Base-by-base conservation (phyloP, 1,140 invertebrate species). In the Lordiphosa clarofinis region DNA sequence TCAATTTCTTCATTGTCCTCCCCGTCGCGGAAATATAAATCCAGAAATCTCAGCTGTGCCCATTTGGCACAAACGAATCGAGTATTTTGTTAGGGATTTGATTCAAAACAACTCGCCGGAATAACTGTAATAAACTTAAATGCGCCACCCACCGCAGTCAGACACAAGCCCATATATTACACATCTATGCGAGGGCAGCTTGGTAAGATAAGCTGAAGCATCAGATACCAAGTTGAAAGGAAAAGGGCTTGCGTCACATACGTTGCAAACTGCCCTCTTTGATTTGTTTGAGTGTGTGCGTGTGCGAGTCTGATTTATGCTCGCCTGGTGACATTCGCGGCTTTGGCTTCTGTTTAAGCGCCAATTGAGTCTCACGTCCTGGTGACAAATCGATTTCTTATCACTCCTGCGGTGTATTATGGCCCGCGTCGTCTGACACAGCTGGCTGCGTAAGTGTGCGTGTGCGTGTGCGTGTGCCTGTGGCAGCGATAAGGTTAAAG, bases 321-420 rank as follows among this genome's bases (percentile, higher is more conserved):
- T 68, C 73, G 56, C 64, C 54, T 68, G 54, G 50, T 46, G 53
- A 59, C 50, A 50, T 57, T 53, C 67, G 67, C 68, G 56, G 46
- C 46, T 19, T 60, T 57, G 55, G 73, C 78, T 60, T 69, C 74
- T 76, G 78, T 82, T 82, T 84, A 84, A 73, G 78, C 78, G 78
- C 78, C 78, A 82, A 82, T 82, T 76, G 72, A 76, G 78, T 73
- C 73, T 69, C 76, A 84, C 76, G 76, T 73, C 59, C 64, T 64
- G 64, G 68, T 70, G 76, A 82, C 76, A 82, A 82, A 82, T 84
- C 76, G 76, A 82, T 82, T 84, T 78, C 76, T 73, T 84, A 82
- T 82, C 76, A 82, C 68, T 75, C 71, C 68, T 62, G 56, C 59
- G 67, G 56, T 72, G 62, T 79, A 68, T 81, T 75, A 75, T 72